These are phyloP conservation scores for Anthophora plumipes DNA, from an alignment of 2,888 invertebrate species.

Conservation along the genomic window DNA sequence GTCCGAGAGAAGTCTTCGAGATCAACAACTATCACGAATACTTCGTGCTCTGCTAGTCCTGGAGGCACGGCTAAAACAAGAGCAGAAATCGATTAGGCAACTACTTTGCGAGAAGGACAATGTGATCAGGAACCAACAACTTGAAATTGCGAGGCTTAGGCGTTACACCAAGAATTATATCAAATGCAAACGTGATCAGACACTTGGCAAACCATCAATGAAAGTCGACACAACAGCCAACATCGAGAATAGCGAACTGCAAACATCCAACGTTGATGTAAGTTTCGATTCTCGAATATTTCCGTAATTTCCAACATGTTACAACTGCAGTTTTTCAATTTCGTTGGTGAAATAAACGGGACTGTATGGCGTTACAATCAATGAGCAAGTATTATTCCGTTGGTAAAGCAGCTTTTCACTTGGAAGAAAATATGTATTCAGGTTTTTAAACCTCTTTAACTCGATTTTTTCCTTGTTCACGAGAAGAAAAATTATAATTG, in stretches of 20 bases:
- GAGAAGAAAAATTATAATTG: too few relatives aligned
- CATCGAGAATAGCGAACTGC: slow-evolving; percentile 54
- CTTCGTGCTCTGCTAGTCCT: slow-evolving; percentile 89
- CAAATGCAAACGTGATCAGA: slow-evolving; percentile 86
- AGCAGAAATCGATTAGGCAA: slow-evolving; percentile 90
- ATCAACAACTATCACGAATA: slow-evolving; percentile 90
- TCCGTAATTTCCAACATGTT: too few relatives aligned
- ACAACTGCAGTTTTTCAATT: not conserved
- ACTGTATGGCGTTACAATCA: too few relatives aligned
- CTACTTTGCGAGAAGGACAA: slow-evolving; percentile 90
- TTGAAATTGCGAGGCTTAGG: slow-evolving; percentile 89
- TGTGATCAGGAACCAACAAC: slow-evolving; percentile 89
- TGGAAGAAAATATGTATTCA: too few relatives aligned
- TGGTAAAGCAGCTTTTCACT: too few relatives aligned
- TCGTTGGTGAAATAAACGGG: too few relatives aligned
- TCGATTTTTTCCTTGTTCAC: too few relatives aligned
- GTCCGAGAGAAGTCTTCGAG: slow-evolving; percentile 88
- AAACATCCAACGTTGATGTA: slow-evolving; percentile 56
- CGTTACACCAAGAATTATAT: slow-evolving; percentile 86
- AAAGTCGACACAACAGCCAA: slow-evolving; percentile 53
- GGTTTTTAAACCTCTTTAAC: too few relatives aligned
- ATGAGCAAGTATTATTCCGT: too few relatives aligned
- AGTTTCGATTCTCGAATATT: slow-evolving; percentile 8
- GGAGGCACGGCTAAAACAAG: slow-evolving; percentile 90
- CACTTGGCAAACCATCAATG: slow-evolving; percentile 55